Evolutionary conservation across 1,140 invertebrate species (phyloP).

Genomic region (Drosophila paulistorum): DNA sequence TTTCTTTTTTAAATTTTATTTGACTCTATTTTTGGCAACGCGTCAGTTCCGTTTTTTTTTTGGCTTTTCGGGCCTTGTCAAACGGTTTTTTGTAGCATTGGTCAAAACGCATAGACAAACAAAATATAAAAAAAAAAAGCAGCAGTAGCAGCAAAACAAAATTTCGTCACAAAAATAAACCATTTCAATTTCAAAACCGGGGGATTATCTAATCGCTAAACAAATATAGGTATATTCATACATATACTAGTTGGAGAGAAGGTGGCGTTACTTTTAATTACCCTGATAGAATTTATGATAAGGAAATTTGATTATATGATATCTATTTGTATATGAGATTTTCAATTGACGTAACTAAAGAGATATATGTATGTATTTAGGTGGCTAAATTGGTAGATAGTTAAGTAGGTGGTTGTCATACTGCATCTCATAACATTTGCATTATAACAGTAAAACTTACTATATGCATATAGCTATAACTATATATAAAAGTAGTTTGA

Average conservation of each 20-base stretch:
- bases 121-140: too few species aligned
- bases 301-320: slow-evolving; percentile 40
- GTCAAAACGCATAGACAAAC: not conserved
- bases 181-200: slow-evolving; percentile 21
- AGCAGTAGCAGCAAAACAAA: slow-evolving; percentile 13
- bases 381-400: not conserved
- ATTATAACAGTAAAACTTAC: slow-evolving; percentile 76
- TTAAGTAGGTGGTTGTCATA: not conserved
- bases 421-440: slow-evolving; percentile 8
- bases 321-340: slow-evolving; percentile 1
- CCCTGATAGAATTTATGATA: slow-evolving; percentile 22
- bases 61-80: slow-evolving; percentile 10
- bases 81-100: slow-evolving; percentile 30
- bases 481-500: not conserved
- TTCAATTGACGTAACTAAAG: slow-evolving; percentile 20
- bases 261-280: slow-evolving; percentile 49
- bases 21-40: slow-evolving; percentile 29
- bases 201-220: slow-evolving; percentile 39
- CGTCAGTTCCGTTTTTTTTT: slow-evolving; percentile 36
- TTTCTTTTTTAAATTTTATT: not conserved
- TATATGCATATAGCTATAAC: slow-evolving; percentile 14
- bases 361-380: not conserved
- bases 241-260: not conserved
- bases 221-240: not conserved
- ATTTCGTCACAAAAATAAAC: slow-evolving; percentile 50